Evolutionary conservation across 2,888 invertebrate species (phyloP).

Genomic region (Amaurobius ferox): DNA sequence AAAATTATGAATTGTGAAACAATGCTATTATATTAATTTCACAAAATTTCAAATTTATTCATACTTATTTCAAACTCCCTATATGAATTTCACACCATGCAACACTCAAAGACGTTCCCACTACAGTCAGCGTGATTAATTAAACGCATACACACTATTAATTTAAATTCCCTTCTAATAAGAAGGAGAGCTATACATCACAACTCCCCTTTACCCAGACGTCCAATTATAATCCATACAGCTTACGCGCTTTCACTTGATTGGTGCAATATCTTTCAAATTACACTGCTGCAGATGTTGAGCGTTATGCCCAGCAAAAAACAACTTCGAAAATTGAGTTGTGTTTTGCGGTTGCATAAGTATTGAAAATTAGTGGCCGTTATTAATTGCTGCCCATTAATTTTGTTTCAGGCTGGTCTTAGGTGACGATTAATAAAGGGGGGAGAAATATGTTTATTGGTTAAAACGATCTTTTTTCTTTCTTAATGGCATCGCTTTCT

Average conservation of each 20-base stretch:
- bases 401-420: background rate
- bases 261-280: slow-evolving; percentile 18
- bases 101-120: background rate
- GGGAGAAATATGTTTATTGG: slow-evolving; percentile 5
- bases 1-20: too few relatives aligned
- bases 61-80: too few relatives aligned
- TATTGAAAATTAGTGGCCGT: slow-evolving; percentile 9
- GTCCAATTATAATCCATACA: slow-evolving; percentile 13
- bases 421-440: slow-evolving; percentile 12
- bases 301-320: background rate
- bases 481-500: background rate
- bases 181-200: slow-evolving; percentile 3
- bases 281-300: background rate
- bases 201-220: background rate
- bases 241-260: slow-evolving; percentile 6
- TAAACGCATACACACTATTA: slow-evolving; percentile 3
- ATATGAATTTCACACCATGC: background rate
- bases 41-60: too few relatives aligned
- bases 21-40: too few relatives aligned
- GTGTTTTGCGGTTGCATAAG: slow-evolving; percentile 11
- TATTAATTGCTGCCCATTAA: background rate
- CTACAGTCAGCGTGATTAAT: background rate
- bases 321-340: slow-evolving; percentile 10
- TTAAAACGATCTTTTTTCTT: background rate
- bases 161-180: slow-evolving; percentile 16